phyloP scores from a whole-genome alignment of 2,888 invertebrate species.

The Synergus laeviventris region DNA sequence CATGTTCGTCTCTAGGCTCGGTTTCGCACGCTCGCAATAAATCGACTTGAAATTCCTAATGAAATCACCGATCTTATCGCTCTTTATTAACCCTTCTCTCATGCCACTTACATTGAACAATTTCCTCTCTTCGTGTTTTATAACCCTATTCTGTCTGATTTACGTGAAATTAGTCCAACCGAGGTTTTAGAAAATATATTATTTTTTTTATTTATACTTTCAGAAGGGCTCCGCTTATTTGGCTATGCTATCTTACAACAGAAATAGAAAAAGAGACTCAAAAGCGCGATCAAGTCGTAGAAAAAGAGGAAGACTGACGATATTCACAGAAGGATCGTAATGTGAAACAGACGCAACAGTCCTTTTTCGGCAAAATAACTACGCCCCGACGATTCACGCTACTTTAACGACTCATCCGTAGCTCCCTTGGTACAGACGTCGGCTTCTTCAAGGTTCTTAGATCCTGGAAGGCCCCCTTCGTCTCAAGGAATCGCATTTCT shows the following conservation, averaged over 20 bases:
- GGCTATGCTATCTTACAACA: not conserved
- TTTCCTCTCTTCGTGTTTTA: not conserved
- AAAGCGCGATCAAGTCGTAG: constrained; percentile 40
- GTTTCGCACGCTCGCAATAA: constrained; percentile 37
- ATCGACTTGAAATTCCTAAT: constrained; percentile 29
- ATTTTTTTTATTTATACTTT: too few species aligned
- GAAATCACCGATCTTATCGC: constrained; percentile 25
- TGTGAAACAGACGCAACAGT: constrained; percentile 59
- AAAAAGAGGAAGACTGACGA: constrained; percentile 39
- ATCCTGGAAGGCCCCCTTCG: constrained; percentile 51
- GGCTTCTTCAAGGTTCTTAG: constrained; percentile 60
- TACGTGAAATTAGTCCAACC: not conserved
- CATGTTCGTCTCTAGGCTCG: constrained; percentile 39
- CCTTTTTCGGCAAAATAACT: constrained; percentile 63
- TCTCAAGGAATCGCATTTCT: constrained; percentile 57
- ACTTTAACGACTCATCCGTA: constrained; percentile 61
- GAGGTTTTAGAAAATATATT: too few species aligned
- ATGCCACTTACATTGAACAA: constrained; percentile 10
- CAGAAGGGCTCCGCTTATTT: too few species aligned
- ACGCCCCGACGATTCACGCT: constrained; percentile 56
- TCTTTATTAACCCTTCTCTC: constrained; percentile 25
- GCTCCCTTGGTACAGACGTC: constrained; percentile 55
- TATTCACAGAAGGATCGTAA: constrained; percentile 62
- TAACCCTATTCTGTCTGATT: not conserved
- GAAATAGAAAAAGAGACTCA: constrained; percentile 35